Evolutionary conservation across 2,888 invertebrate species (phyloP).

Genomic region (Xanthia togata): DNA sequence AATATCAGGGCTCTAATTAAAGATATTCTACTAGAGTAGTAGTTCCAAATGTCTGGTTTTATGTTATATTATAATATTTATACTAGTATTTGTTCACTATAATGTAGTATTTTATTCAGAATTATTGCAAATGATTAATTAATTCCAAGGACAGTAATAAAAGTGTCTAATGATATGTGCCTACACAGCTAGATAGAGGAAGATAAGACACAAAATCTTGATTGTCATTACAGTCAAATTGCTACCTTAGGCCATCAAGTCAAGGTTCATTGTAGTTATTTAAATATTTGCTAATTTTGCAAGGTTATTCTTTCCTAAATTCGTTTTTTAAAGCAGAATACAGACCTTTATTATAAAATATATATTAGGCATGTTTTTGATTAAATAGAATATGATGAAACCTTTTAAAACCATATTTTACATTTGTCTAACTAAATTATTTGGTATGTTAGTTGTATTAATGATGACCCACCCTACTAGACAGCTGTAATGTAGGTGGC

Average conservation of each 20-base stretch:
- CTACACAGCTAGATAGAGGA: slow-evolving; percentile 66
- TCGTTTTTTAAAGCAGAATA: slow-evolving; percentile 64
- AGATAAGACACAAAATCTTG: slow-evolving; percentile 71
- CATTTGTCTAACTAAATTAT: slow-evolving; percentile 10
- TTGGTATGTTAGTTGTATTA: slow-evolving; percentile 10
- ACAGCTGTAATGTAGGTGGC: neutral
- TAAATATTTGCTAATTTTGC: slow-evolving; percentile 81
- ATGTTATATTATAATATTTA: slow-evolving; percentile 27
- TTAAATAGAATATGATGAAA: slow-evolving; percentile 33
- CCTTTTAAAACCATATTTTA: slow-evolving; percentile 25
- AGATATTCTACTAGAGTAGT: neutral
- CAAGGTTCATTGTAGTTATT: slow-evolving; percentile 81
- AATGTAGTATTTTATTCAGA: slow-evolving; percentile 41
- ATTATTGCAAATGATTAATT: slow-evolving; percentile 66
- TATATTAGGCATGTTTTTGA: slow-evolving; percentile 52
- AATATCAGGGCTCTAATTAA: neutral
- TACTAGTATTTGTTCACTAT: slow-evolving; percentile 1
- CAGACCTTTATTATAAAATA: slow-evolving; percentile 61
- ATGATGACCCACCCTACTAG: slow-evolving; percentile 5
- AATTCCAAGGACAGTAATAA: slow-evolving; percentile 69
- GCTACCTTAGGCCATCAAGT: slow-evolving; percentile 76
- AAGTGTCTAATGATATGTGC: slow-evolving; percentile 65
- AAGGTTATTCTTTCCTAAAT: slow-evolving; percentile 78
- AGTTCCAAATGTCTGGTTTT: neutral
- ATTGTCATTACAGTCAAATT: slow-evolving; percentile 73